Conservation (phyloP, 2,797 vertebrate genomes). For the Petrocephalus schoutedeni region DNA sequence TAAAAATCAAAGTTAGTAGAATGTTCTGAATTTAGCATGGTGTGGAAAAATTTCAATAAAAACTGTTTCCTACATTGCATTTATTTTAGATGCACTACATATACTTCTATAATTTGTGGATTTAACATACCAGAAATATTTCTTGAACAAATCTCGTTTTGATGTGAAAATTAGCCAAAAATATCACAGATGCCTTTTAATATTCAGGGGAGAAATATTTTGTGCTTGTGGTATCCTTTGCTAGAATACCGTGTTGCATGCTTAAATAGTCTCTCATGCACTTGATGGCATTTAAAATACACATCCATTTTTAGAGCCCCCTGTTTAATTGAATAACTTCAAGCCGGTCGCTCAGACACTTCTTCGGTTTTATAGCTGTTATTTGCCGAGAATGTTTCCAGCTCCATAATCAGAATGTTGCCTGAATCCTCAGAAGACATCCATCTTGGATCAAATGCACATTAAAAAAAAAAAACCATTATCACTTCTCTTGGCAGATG, state of each 20-base stretch:
- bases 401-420: neutral
- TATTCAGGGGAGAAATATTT: neutral
- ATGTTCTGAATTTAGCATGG: neutral
- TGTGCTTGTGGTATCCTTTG: neutral
- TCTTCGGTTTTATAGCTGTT: neutral
- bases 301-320: neutral
- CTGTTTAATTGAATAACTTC: neutral
- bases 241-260: neutral
- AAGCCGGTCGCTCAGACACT: neutral
- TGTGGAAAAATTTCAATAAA: neutral
- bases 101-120: neutral
- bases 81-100: neutral
- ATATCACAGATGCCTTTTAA: neutral
- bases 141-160: neutral
- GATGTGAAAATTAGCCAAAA: neutral
- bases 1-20: neutral
- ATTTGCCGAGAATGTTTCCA: neutral
- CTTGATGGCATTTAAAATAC: neutral
- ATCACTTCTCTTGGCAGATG: conserved; percentile 60
- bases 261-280: neutral
- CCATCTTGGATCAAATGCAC: neutral
- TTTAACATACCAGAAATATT: neutral
- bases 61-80: neutral
- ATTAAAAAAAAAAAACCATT: neutral
- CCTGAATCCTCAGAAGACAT: neutral